These are phyloP conservation scores for Sturmia bella DNA, from an alignment of 2,888 invertebrate genomes.

Conservation along the genomic window DNA sequence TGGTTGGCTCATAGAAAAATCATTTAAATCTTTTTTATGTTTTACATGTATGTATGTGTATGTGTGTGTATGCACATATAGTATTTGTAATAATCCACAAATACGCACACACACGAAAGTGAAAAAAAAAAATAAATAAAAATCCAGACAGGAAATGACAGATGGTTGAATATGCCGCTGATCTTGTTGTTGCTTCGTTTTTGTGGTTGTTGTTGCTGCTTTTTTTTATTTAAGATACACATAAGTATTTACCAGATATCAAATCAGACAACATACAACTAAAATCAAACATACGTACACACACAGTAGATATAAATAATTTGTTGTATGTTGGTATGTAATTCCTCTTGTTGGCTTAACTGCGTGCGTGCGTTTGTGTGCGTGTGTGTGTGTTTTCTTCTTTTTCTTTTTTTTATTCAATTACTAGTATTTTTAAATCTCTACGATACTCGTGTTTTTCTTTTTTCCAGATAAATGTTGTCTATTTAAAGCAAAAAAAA, in stretches of 20 bases:
- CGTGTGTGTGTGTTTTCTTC: slow-evolving; percentile 4
- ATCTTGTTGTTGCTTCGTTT: slow-evolving; percentile 26
- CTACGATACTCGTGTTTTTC: slow-evolving; percentile 12
- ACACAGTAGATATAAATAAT: slow-evolving; percentile 24
- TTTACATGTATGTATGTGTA: too few relatives aligned
- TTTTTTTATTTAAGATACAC: slow-evolving; percentile 40
- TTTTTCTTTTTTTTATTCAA: neutral
- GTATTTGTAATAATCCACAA: slow-evolving; percentile 55
- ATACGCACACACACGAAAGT: slow-evolving; percentile 1
- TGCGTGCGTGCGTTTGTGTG: neutral
- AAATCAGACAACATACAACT: slow-evolving; percentile 9
- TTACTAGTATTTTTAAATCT: slow-evolving; percentile 29
- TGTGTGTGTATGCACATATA: too few relatives aligned
- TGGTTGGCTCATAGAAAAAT: slow-evolving; percentile 60
- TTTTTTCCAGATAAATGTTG: neutral
- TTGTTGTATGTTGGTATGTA: too few relatives aligned
- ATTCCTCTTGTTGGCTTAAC: neutral
- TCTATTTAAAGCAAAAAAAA: too few relatives aligned
- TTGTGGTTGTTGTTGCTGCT: slow-evolving; percentile 29
- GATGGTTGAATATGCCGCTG: slow-evolving; percentile 61
- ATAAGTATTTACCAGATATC: slow-evolving; percentile 47
- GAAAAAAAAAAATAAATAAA: neutral
- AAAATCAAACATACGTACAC: neutral
- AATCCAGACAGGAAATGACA: slow-evolving; percentile 69
- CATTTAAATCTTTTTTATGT: slow-evolving; percentile 52